Conservation (phyloP, 2,888 invertebrate genomes). For the Phyllotreta cruciferae region DNA sequence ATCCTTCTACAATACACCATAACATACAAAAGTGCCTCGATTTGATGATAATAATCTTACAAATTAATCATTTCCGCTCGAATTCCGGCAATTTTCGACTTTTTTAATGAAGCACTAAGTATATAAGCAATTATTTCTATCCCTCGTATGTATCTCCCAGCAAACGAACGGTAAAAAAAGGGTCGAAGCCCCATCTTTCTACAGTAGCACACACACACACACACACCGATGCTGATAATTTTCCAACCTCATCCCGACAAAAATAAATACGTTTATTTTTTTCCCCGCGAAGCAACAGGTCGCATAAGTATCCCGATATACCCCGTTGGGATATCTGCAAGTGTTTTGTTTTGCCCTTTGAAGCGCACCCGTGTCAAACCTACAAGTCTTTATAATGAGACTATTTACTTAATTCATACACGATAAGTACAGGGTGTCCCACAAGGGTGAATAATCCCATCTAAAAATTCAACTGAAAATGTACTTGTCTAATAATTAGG, state of each 20-base stretch:
- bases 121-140: neutral
- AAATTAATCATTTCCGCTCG: no score
- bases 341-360: constrained; percentile 38
- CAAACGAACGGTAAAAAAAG: constrained; percentile 37
- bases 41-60: no score
- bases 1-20: no score
- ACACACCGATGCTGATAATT: constrained; percentile 48
- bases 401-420: constrained; percentile 7
- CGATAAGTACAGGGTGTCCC: neutral
- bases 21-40: no score
- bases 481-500: no score
- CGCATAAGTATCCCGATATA: constrained; percentile 33
- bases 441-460: no score
- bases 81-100: no score
- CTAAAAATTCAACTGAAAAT: no score
- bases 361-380: constrained; percentile 17
- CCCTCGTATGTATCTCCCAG: constrained; percentile 33
- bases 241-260: constrained; percentile 45
- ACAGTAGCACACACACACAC: constrained; percentile 30
- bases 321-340: constrained; percentile 32
- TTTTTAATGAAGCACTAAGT: neutral
- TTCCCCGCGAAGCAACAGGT: constrained; percentile 47
- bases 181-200: constrained; percentile 39
- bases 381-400: constrained; percentile 10
- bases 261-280: constrained; percentile 47